A percentile compares a stretch with the other conserved stretches of the same genome.
Conservation (phyloP, 2,113 vertebrate species). For the Hyla sarda region DNA sequence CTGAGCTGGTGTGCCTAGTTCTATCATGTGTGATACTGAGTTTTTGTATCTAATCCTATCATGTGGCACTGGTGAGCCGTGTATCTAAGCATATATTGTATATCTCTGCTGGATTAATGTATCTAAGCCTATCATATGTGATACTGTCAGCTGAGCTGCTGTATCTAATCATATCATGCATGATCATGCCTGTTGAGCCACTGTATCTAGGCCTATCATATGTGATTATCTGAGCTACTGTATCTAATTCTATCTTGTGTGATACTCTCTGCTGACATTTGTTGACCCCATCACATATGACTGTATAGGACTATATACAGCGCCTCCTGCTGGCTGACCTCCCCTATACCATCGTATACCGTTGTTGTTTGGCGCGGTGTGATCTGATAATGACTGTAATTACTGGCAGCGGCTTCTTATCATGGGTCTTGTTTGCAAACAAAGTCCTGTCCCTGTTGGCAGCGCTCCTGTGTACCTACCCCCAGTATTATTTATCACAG, state of each 20-base stretch:
- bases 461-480: neutral
- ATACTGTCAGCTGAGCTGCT: neutral
- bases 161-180: no score
- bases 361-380: neutral
- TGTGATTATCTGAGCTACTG: neutral
- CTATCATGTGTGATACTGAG: no score
- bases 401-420: neutral
- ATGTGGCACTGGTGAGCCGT: neutral
- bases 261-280: neutral
- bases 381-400: neutral
- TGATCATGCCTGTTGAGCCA: no score
- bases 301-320: no score
- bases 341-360: neutral
- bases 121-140: neutral
- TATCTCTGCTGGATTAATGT: neutral
- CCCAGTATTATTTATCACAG: neutral
- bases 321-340: neutral
- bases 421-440: conserved; percentile 3
- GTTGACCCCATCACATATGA: neutral
- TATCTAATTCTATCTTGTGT: neutral
- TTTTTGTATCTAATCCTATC: neutral
- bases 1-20: no score
- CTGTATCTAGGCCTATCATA: no score
- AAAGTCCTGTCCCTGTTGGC: neutral
- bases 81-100: neutral